Conservation (phyloP, 2,888 invertebrate genomes). For the Ormyrus rosae region DNA sequence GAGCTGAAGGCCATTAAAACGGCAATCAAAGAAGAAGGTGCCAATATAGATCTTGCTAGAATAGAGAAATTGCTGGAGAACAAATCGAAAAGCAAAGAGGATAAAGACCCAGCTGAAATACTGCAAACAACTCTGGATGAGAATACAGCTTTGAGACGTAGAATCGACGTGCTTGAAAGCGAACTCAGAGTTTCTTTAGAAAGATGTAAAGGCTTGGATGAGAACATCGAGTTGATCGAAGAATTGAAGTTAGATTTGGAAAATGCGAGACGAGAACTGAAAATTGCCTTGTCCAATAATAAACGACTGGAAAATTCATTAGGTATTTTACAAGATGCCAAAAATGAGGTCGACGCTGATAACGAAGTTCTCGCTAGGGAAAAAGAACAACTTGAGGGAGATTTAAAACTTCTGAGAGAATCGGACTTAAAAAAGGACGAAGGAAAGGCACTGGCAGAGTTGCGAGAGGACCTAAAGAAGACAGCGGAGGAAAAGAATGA, state of each 20-base stretch:
- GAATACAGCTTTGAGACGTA: constrained; percentile 71
- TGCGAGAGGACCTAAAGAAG: constrained; percentile 63
- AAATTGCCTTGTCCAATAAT: constrained; percentile 70
- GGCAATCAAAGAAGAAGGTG: constrained; percentile 16
- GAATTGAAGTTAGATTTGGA: constrained; percentile 67
- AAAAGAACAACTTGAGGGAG: constrained; percentile 66
- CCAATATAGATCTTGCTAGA: constrained; percentile 50
- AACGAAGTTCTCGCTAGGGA: constrained; percentile 65
- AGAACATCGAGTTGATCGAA: constrained; percentile 64
- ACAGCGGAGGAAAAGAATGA: constrained; percentile 78
- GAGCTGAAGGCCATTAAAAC: constrained; percentile 57
- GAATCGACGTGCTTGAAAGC: constrained; percentile 71
- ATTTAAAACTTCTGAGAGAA: constrained; percentile 63
- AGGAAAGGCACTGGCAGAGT: constrained; percentile 61
- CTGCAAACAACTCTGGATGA: constrained; percentile 65
- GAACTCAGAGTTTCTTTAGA: constrained; percentile 64
- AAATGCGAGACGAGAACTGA: constrained; percentile 71
- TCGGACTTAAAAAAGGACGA: constrained; percentile 60
- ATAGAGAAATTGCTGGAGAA: constrained; percentile 65
- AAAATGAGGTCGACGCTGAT: constrained; percentile 74
- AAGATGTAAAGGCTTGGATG: constrained; percentile 64
- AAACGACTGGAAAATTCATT: constrained; percentile 76
- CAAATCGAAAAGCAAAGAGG: constrained; percentile 61
- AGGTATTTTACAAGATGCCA: constrained; percentile 72
- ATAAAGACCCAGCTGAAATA: background rate